These are phyloP conservation scores for Synaphobranchus kaupii DNA, from an alignment of 2,797 vertebrate species.

Conservation along the genomic window DNA sequence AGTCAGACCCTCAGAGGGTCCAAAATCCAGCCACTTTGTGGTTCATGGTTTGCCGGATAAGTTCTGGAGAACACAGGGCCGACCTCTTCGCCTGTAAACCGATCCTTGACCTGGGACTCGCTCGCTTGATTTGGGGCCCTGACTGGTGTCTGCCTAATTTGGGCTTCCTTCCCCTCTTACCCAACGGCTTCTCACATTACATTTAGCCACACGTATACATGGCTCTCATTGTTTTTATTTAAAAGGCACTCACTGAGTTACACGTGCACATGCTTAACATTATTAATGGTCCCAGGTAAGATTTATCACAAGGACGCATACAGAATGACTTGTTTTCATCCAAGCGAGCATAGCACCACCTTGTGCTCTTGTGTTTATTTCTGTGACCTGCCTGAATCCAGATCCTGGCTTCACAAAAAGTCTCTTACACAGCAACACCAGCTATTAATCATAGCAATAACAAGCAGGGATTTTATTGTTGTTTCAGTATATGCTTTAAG, in stretches of 20 bases:
- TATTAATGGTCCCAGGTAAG: neutral
- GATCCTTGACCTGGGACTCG: constrained; percentile 8
- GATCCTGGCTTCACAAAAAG: neutral
- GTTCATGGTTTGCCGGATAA: neutral
- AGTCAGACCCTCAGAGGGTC: neutral
- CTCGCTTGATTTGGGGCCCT: constrained; percentile 8
- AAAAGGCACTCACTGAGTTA: neutral
- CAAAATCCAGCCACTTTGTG: neutral
- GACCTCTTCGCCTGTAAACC: neutral
- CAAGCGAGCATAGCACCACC: neutral
- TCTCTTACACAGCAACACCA: too few relatives aligned
- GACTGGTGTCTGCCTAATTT: neutral
- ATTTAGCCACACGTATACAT: neutral
- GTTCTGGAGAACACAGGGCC: neutral
- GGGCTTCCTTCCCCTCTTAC: constrained; percentile 11
- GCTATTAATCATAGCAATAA: neutral
- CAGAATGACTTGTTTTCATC: neutral
- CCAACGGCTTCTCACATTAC: constrained; percentile 10
- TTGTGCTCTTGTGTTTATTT: neutral
- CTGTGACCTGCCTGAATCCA: neutral
- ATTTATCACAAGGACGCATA: neutral
- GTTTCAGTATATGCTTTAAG: neutral
- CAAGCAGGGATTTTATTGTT: neutral
- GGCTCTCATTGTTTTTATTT: constrained; percentile 1
- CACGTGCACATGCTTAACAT: neutral